Evolutionary conservation across 2,797 vertebrate genomes (phyloP).

Genomic region (Anguilla megastoma): DNA sequence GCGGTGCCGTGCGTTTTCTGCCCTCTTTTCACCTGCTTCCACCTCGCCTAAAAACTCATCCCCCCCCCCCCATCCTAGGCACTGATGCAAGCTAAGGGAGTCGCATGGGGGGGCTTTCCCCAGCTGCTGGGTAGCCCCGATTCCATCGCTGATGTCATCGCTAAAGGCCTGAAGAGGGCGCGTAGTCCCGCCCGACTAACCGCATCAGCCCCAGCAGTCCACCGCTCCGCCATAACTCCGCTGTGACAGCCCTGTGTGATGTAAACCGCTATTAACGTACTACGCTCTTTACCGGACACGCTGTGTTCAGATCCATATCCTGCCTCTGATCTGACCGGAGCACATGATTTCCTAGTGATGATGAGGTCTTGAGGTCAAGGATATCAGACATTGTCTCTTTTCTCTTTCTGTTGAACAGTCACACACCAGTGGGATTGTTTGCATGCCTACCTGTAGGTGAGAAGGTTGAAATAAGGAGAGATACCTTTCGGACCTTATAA

Average conservation of each 20-base stretch:
- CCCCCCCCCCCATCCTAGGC: background rate
- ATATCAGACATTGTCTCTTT: background rate
- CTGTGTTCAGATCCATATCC: background rate
- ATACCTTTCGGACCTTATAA: background rate
- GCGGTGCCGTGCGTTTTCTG: slow-evolving; percentile 37
- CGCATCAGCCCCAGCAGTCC: background rate
- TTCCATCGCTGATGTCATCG: background rate
- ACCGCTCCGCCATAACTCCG: background rate
- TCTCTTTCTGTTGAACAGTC: background rate
- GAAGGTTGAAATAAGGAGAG: background rate
- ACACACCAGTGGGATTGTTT: background rate
- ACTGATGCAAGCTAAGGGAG: background rate
- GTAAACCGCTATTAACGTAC: background rate
- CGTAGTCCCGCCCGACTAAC: background rate
- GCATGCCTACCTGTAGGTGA: background rate
- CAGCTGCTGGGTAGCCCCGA: background rate
- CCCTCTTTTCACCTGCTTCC: background rate
- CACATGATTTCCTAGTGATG: background rate
- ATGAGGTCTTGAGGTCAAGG: background rate
- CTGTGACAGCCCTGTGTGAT: background rate
- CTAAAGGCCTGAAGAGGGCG: background rate
- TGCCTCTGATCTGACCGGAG: background rate
- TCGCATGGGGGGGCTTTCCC: background rate
- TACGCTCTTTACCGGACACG: background rate
- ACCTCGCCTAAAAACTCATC: background rate